Base-by-base conservation (phyloP, 2,113 vertebrate genomes). In the Centrocercus urophasianus region DNA sequence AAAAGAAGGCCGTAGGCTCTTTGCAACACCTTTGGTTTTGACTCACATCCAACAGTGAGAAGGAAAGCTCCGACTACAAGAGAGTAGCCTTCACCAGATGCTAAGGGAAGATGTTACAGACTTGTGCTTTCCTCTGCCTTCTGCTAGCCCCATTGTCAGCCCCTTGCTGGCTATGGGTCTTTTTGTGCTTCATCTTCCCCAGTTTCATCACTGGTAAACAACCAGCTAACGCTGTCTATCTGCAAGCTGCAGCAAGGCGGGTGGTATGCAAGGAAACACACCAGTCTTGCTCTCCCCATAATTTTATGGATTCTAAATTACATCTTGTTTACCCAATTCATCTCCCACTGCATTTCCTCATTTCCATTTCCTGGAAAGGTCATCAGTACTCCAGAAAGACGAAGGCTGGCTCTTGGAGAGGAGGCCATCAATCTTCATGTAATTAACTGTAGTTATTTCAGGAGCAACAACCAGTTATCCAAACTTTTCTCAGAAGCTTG, bases 391-490 rank as follows among this genome's bases (percentile, higher is more conserved):
- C 4, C 59, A 25, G 79, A 93, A 48, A 3, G 56, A 74, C 7
- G 61, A 72, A 86, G 70, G 32, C 50, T 32, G 64, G 71, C 75
- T 88, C 60, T 63, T 60, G 0, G 27, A 66, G 87, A 83, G 27
- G 56, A 71, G 81, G 67, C 47, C 45, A 40, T 95, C 91, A 89
- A 91, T 96, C 93, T 86, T 74, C 8, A 34, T 13, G 2, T 64
- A 83, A 91, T 93, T 92, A 87, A 59, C 84, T 73, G 30, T 27
- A 76, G 1, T 82, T 42, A 27, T 82, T 92, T 50, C 59, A 92
- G 73, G 86, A 91, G 93, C 92, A 92, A 95, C 90, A 93, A 94
- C 86, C 61, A 0, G 32, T 45, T 86, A 54, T 78, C 73, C 89
- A 52, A 75, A 61, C 74, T 85, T 79, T 94, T 93, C 89, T 87